These are phyloP conservation scores for Ptychodera flava DNA, from an alignment of 35 echinoderm and acorn worm species.

Conservation along the genomic window DNA sequence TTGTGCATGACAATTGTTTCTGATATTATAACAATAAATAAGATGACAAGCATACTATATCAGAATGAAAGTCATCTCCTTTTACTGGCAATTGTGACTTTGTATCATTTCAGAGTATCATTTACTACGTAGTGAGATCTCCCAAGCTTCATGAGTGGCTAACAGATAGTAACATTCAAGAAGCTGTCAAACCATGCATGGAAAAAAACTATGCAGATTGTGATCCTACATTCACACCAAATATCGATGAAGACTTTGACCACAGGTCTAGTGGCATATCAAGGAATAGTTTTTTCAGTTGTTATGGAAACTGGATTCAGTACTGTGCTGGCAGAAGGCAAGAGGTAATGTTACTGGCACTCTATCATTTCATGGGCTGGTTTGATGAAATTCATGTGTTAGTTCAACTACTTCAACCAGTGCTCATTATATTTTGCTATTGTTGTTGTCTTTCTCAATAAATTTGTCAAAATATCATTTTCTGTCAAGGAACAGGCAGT, in stretches of 20 bases:
- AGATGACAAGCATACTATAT: too few relatives aligned
- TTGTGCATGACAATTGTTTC: too few relatives aligned
- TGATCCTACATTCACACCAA: slow-evolving; percentile 94
- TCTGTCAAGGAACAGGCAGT: background rate
- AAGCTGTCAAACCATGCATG: slow-evolving; percentile 53
- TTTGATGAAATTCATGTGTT: too few relatives aligned
- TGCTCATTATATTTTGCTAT: too few relatives aligned
- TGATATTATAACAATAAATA: too few relatives aligned
- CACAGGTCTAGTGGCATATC: slow-evolving; percentile 47
- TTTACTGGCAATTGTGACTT: too few relatives aligned
- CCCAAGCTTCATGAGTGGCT: slow-evolving; percentile 86
- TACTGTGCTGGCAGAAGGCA: slow-evolving; percentile 86
- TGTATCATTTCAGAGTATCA: slow-evolving; percentile 99
- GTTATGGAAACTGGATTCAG: slow-evolving; percentile 84
- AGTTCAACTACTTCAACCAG: too few relatives aligned
- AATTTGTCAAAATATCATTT: background rate
- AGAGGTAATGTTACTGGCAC: too few relatives aligned
- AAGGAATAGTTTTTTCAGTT: slow-evolving; percentile 78
- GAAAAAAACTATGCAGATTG: slow-evolving; percentile 78
- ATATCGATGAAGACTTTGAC: slow-evolving; percentile 95
- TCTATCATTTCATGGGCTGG: too few relatives aligned
- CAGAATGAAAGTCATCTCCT: too few relatives aligned
- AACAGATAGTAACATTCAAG: slow-evolving; percentile 48
- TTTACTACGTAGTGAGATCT: slow-evolving; percentile 92
- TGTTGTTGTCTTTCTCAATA: slow-evolving; percentile 4